Conservation (phyloP, 2,797 vertebrate genomes). For the Sebastes diploproa region DNA sequence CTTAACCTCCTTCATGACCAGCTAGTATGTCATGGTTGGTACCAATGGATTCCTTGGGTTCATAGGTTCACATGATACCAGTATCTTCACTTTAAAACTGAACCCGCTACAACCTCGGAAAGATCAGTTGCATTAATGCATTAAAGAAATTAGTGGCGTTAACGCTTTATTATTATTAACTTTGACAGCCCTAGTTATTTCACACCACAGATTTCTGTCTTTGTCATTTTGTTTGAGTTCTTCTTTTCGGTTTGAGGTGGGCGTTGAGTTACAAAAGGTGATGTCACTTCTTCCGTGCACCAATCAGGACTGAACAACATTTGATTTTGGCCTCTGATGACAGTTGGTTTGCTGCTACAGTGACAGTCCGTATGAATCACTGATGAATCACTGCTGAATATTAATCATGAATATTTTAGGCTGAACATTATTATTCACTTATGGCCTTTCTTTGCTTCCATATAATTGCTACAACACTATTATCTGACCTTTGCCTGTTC, state of each 20-base stretch:
- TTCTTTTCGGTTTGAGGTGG: background rate
- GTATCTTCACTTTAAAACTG: too few relatives aligned
- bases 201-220: background rate
- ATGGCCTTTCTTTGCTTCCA: background rate
- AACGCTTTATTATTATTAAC: too few relatives aligned
- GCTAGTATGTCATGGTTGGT: too few relatives aligned
- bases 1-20: too few relatives aligned
- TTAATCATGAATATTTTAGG: background rate
- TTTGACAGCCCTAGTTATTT: background rate
- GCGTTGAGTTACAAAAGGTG: background rate
- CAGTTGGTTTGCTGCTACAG: background rate
- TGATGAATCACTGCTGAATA: background rate
- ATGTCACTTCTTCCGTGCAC: background rate
- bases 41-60: too few relatives aligned
- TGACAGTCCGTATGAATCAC: background rate
- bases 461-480: background rate
- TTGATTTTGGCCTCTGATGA: background rate
- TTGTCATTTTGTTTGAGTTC: background rate
- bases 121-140: too few relatives aligned
- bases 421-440: background rate
- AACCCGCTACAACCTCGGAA: too few relatives aligned
- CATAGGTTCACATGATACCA: too few relatives aligned
- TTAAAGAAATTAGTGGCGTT: too few relatives aligned
- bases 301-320: background rate
- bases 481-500: conserved; percentile 66